phyloP scores from a whole-genome alignment of 2,113 vertebrate species.

The Pelodiscus sinensis region DNA sequence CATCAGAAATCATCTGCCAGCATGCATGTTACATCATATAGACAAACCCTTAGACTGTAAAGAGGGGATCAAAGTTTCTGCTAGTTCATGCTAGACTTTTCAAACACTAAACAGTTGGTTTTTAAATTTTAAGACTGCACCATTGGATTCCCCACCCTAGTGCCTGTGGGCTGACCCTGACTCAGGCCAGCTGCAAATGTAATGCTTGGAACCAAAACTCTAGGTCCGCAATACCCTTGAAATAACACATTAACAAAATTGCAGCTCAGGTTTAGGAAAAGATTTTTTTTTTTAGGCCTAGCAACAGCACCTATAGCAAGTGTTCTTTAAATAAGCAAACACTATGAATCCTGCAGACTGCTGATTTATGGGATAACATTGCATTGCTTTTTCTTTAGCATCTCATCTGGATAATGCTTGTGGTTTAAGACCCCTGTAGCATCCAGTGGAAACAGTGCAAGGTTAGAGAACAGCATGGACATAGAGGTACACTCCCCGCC shows the following conservation, averaged over 20 bases:
- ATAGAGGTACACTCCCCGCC: too few species aligned
- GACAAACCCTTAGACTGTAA: not conserved
- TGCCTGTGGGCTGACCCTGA: fast-evolving
- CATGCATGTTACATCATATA: too few species aligned
- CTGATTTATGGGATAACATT: not conserved
- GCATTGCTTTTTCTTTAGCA: not conserved
- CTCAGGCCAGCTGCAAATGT: constrained; percentile 9
- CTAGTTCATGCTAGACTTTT: not conserved
- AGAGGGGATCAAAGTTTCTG: not conserved
- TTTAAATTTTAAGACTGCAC: not conserved
- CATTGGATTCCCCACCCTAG: not conserved
- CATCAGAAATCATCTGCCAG: too few species aligned
- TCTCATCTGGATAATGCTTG: too few species aligned
- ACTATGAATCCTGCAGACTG: not conserved
- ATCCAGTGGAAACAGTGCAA: too few species aligned
- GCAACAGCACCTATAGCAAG: not conserved
- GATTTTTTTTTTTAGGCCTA: not conserved
- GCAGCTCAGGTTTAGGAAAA: too few species aligned
- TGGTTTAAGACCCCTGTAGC: too few species aligned
- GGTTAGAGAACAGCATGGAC: too few species aligned
- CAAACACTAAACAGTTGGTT: fast-evolving
- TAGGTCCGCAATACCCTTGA: not conserved
- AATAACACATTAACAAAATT: not conserved
- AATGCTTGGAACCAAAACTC: not conserved
- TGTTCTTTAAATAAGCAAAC: not conserved